Percentiles rank a stretch among this genome's conserved stretches.
Conservation (phyloP, 2,888 invertebrate species). For the Rotaria socialis region DNA sequence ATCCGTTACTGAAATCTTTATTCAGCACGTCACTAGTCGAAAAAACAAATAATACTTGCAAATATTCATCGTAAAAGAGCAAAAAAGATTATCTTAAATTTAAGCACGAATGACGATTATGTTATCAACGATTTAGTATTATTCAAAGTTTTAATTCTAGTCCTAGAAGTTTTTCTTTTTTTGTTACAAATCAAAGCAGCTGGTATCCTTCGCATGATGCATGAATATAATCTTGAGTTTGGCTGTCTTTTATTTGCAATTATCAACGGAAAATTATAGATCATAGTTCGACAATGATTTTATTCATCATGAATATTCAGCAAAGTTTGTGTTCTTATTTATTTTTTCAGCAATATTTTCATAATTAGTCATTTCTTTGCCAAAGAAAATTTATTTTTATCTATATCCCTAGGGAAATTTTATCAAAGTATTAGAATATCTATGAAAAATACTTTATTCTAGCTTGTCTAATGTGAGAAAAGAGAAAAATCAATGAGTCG, state of each 20-base stretch:
- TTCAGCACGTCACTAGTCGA: not conserved
- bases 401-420: not conserved
- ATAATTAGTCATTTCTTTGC: not conserved
- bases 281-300: not conserved
- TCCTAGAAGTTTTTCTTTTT: not conserved
- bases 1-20: not conserved
- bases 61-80: not conserved
- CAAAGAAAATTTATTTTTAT: not conserved
- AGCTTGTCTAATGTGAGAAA: not conserved
- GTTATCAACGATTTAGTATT: not conserved
- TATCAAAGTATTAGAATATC: not conserved
- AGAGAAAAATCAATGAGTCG: conserved; percentile 19
- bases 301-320: not conserved
- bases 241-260: not conserved
- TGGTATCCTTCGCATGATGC: not conserved
- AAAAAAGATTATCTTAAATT: not conserved
- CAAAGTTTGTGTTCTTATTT: not conserved
- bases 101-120: not conserved
- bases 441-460: not conserved
- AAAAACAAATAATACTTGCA: not conserved
- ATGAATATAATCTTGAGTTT: not conserved
- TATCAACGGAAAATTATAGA: not conserved
- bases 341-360: not conserved
- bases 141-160: not conserved
- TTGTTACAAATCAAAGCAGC: not conserved